Evolutionary conservation across 53 echinoderm and acorn worm species (phyloP), one percentile per base, ranked within the genome.

Genomic region (Astropecten irregularis): DNA sequence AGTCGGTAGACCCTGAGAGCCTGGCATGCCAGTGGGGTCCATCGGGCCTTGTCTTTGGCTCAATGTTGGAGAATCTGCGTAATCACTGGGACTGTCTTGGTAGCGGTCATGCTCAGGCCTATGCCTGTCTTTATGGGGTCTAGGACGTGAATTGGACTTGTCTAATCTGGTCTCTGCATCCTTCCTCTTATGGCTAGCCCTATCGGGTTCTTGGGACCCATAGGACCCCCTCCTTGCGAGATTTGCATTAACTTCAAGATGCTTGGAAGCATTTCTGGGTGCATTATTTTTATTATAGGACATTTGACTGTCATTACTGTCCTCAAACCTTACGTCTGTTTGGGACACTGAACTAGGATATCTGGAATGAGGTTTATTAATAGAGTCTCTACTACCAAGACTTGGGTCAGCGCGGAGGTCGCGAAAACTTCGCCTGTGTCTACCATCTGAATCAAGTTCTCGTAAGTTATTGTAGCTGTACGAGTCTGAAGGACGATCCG

Each of bases 271-370:
- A 40, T 62, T 27, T 63, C 48, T 61, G 1, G 13, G 53, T 31
- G 50, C 36, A 25, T 14, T 50, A 20, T 49, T 79, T 18, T 79
- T 79, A 57, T 61, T 79, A 16, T 29, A 50, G 16, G 15, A 27
- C 26, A 34, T 22, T 0, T 62, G 44, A 20, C 32, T 9, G n/a
- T 71, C 47, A 6, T 25, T 23, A 9, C 18, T 9, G 9, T 79
- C 79, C 48, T 79, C 79, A 62, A 79, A 79, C 34, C 79, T 40
- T 46, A 79, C 79, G 10, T 79, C 63, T 49, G 77, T 60, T 29
- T 77, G 77, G 39, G 79, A 63, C 9, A 48, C 60, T 5, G 61
- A 31, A 26, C 79, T 79, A 9, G 79, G 79, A 5, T 62, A 57
- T 30, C 79, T 60, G 37, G 74, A 38, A 29, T 60, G 33, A 7